A percentile compares a stretch with the other conserved stretches of the same genome.
These are phyloP conservation scores for Microcebus tavaratra DNA, from an alignment of 2,113 vertebrate genomes.

Conservation along the genomic window DNA sequence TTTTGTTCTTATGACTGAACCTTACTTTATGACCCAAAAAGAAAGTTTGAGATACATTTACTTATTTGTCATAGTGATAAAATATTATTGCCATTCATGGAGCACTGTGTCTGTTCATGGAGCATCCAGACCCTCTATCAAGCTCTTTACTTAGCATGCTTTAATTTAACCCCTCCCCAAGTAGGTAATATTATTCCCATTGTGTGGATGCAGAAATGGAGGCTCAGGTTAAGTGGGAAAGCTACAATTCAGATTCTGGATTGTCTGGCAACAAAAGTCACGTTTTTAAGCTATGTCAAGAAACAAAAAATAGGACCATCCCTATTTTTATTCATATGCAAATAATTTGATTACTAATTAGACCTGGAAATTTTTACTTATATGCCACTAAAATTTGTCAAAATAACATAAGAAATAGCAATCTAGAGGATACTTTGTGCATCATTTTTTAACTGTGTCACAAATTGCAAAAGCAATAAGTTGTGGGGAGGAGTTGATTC, in stretches of 20 bases:
- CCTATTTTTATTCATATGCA: neutral
- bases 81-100: neutral
- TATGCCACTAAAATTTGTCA: conserved; percentile 6
- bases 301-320: neutral
- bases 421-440: neutral
- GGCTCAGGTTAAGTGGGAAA: neutral
- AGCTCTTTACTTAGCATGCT: neutral
- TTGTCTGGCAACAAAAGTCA: neutral
- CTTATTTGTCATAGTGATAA: neutral
- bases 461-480: neutral
- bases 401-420: neutral
- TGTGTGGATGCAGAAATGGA: neutral
- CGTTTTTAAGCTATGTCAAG: neutral
- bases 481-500: neutral
- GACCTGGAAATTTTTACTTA: conserved; percentile 1
- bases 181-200: neutral
- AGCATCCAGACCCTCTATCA: neutral
- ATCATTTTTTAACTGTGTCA: neutral
- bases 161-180: neutral
- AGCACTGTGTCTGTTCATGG: neutral
- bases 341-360: conserved; percentile 33
- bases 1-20: conserved; percentile 11
- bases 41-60: conserved; percentile 5
- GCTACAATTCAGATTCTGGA: neutral
- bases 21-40: conserved; percentile 15